Conservation (phyloP, 2,797 vertebrate genomes). For the Australoheros facetus region DNA sequence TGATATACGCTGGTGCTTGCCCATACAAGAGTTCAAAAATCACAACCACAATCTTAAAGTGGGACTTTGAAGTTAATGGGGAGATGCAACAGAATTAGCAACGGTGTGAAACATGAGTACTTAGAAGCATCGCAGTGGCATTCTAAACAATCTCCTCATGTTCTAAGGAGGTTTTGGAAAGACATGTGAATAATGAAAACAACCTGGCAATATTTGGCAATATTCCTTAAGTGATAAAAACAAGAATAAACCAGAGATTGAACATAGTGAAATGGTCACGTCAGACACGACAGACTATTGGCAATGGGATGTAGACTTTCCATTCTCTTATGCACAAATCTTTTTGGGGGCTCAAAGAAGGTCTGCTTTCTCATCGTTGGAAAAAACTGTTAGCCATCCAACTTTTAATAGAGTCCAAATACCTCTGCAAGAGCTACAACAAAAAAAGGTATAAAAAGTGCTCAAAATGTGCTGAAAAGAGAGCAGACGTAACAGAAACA, state of each 20-base stretch:
- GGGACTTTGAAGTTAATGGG: not conserved
- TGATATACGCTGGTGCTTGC: not conserved
- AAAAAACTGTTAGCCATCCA: not conserved
- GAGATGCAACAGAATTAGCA: not conserved
- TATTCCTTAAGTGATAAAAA: too few relatives aligned
- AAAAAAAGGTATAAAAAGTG: too few relatives aligned
- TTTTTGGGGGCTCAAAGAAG: not conserved
- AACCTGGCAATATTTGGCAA: not conserved
- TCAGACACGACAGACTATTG: not conserved
- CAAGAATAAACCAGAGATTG: not conserved
- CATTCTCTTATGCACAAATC: not conserved
- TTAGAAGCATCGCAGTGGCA: not conserved
- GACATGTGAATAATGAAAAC: not conserved
- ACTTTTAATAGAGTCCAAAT: not conserved
- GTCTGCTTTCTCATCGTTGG: not conserved
- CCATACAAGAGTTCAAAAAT: not conserved
- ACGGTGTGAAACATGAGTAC: fast-evolving
- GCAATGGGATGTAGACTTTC: not conserved
- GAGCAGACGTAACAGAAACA: not conserved
- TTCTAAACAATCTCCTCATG: fast-evolving
- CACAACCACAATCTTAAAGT: not conserved
- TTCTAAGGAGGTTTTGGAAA: not conserved
- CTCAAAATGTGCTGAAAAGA: not conserved
- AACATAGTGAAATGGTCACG: not conserved
- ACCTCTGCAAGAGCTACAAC: fast-evolving